Percentiles rank a stretch among this genome's conserved stretches.
phyloP scores from a whole-genome alignment of 2,888 invertebrate genomes.

The Drosophila acutilabella region DNA sequence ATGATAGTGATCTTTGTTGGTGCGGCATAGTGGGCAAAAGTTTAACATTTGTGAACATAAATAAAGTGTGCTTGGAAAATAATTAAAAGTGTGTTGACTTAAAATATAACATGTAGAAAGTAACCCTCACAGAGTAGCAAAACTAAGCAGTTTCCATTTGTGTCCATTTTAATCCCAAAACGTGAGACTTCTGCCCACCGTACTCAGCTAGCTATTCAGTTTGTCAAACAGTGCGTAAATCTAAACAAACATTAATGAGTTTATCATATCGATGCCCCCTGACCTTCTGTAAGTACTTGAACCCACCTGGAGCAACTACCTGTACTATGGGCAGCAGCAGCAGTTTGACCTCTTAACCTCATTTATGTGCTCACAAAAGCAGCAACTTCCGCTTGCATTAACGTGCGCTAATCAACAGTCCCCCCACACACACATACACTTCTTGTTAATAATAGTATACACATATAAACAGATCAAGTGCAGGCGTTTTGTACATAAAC shows the following conservation, averaged over 20 bases:
- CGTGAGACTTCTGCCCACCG: neutral
- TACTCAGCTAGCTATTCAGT: slow-evolving; percentile 16
- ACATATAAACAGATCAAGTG: slow-evolving; percentile 12
- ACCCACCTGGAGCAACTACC: slow-evolving; percentile 32
- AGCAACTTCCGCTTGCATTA: slow-evolving; percentile 63
- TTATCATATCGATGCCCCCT: slow-evolving; percentile 26
- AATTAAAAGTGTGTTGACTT: too few relatives aligned
- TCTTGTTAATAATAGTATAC: slow-evolving; percentile 16
- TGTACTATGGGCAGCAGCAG: slow-evolving; percentile 1
- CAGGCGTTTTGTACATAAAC: slow-evolving; percentile 10
- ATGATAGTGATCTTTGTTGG: slow-evolving; percentile 43
- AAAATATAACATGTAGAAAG: too few relatives aligned
- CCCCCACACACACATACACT: slow-evolving; percentile 16
- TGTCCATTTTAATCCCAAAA: neutral
- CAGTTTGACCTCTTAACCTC: slow-evolving; percentile 63
- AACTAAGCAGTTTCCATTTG: too few relatives aligned
- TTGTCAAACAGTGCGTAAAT: slow-evolving; percentile 28
- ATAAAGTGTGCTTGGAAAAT: neutral
- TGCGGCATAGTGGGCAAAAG: neutral
- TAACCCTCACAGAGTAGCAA: too few relatives aligned
- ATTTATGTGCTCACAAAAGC: slow-evolving; percentile 37
- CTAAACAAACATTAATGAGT: slow-evolving; percentile 41
- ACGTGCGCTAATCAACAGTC: slow-evolving; percentile 53
- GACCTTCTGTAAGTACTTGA: slow-evolving; percentile 45
- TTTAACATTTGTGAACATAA: neutral